phyloP scores from a whole-genome alignment of 2,888 invertebrate species.

The Scaptomyza polygonia region DNA sequence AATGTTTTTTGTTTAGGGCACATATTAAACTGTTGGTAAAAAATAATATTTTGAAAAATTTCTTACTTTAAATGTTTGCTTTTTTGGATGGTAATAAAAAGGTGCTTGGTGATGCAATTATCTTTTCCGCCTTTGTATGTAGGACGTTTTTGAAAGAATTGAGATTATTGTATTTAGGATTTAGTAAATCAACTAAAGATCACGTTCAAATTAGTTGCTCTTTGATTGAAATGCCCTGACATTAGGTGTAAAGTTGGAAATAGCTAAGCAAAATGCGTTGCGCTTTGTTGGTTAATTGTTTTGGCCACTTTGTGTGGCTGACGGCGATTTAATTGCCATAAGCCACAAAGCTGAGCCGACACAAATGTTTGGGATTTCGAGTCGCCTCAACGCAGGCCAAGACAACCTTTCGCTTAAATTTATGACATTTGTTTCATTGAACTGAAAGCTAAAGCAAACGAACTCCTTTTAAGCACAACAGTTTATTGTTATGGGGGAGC shows the following conservation, averaged over 20 bases:
- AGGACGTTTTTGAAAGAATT: too few species aligned
- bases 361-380: constrained; percentile 13
- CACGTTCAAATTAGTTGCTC: not conserved
- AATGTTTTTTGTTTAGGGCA: too few species aligned
- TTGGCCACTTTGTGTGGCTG: constrained; percentile 19
- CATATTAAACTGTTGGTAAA: too few species aligned
- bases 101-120: too few species aligned
- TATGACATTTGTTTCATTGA: constrained; percentile 37
- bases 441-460: not conserved
- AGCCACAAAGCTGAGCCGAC: constrained; percentile 40
- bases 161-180: not conserved
- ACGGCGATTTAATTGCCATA: constrained; percentile 54
- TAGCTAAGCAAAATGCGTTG: not conserved
- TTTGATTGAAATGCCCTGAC: not conserved
- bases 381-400: not conserved
- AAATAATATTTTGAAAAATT: too few species aligned
- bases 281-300: constrained; percentile 2
- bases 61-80: too few species aligned
- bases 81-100: too few species aligned
- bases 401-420: constrained; percentile 12
- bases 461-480: constrained; percentile 24
- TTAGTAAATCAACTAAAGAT: not conserved
- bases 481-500: constrained; percentile 3
- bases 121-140: too few species aligned
- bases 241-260: constrained; percentile 1